A percentile compares a stretch with the other conserved stretches of the same genome.
These are phyloP conservation scores for Cuniculus paca DNA, from an alignment of 2,797 vertebrate genomes.

Conservation along the genomic window DNA sequence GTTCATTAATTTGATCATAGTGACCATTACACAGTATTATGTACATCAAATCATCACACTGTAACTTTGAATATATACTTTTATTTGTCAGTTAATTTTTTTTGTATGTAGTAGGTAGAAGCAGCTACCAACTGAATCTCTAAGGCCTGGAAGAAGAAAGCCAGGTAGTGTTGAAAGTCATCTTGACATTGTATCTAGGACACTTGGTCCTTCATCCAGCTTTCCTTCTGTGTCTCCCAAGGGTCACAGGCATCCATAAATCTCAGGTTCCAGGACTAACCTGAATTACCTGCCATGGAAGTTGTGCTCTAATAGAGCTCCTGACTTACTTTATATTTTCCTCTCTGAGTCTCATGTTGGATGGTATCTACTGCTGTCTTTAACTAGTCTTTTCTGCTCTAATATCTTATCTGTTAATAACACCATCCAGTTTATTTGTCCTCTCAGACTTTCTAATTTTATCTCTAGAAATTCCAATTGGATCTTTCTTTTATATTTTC, in stretches of 20 bases:
- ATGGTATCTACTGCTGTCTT: neutral
- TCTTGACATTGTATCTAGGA: no score
- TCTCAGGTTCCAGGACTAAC: neutral
- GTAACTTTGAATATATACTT: neutral
- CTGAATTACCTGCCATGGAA: neutral
- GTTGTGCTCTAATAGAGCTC: neutral
- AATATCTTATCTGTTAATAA: neutral
- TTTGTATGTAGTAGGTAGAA: neutral
- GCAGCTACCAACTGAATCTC: neutral
- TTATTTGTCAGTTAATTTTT: neutral
- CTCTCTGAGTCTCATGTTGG: neutral
- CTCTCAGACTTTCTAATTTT: neutral
- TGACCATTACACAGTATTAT: neutral
- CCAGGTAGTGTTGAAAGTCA: neutral
- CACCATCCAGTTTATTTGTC: neutral
- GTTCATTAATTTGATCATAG: neutral
- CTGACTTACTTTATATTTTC: neutral
- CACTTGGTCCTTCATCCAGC: neutral
- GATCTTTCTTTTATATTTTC: neutral
- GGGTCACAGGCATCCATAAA: neutral
- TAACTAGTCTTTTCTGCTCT: neutral
- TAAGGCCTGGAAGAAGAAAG: neutral
- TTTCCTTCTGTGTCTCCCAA: neutral
- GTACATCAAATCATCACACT: neutral
- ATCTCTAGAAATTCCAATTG: neutral